Conservation (phyloP, 2,113 vertebrate species). For the Zosterops japonicus region DNA sequence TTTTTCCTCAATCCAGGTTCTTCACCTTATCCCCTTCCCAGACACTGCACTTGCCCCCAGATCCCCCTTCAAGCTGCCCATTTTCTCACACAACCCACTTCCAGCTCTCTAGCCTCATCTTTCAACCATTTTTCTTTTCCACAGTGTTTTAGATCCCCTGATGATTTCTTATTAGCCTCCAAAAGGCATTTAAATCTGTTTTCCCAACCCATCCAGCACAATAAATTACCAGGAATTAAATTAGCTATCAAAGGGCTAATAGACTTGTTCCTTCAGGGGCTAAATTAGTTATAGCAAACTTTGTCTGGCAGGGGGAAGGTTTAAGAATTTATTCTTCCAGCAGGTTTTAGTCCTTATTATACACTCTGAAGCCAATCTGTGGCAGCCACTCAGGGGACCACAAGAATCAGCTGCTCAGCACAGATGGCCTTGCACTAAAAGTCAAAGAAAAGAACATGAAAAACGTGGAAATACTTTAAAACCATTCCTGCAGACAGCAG, state of each 20-base stretch:
- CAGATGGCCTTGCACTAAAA: constrained; percentile 29
- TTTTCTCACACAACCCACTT: background rate
- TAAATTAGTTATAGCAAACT: background rate
- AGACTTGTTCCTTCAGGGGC: background rate
- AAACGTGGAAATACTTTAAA: background rate
- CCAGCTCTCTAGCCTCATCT: background rate
- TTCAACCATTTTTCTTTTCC: background rate
- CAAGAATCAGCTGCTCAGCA: background rate
- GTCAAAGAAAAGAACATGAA: constrained; percentile 3
- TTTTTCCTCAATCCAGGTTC: background rate
- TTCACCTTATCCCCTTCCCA: background rate
- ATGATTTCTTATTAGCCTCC: background rate
- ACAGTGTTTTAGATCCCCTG: background rate
- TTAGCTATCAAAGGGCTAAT: constrained; percentile 12
- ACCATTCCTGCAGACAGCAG: background rate
- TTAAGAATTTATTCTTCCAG: background rate
- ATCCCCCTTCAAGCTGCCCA: background rate
- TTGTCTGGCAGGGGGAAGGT: background rate
- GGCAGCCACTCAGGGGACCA: background rate
- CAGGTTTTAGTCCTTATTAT: background rate
- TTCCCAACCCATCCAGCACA: background rate
- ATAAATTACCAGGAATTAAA: constrained; percentile 8
- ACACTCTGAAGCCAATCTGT: background rate
- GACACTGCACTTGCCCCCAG: background rate
- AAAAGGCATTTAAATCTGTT: background rate